phyloP scores from a whole-genome alignment of 2,797 vertebrate species.

The Liasis olivaceus region DNA sequence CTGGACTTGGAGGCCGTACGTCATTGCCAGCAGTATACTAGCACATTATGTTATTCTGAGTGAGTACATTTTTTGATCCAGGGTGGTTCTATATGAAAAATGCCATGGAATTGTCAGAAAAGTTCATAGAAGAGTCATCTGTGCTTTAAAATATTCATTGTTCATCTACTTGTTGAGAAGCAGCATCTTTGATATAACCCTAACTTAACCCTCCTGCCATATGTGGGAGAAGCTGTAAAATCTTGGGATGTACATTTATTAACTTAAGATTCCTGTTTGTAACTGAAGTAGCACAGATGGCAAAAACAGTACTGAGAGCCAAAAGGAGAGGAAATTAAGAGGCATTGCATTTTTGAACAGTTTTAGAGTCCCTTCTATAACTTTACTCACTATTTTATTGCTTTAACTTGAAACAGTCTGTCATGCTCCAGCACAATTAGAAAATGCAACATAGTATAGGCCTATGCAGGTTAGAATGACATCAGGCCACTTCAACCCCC shows the following conservation, averaged over 20 bases:
- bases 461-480: not conserved
- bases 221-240: not conserved
- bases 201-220: not conserved
- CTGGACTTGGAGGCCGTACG: not conserved
- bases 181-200: not conserved
- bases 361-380: not conserved
- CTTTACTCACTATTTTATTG: not conserved
- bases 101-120: not conserved
- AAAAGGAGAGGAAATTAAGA: not conserved
- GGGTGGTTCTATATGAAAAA: constrained; percentile 25
- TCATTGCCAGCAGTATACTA: constrained; percentile 23
- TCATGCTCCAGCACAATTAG: not conserved
- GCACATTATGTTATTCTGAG: constrained; percentile 38
- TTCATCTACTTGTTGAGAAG: constrained; percentile 15
- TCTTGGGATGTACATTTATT: constrained; percentile 24
- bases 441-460: not conserved
- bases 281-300: constrained; percentile 17
- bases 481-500: not conserved
- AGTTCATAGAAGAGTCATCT: constrained; percentile 16
- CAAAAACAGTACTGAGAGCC: constrained; percentile 3
- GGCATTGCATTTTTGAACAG: not conserved
- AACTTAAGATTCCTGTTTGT: constrained; percentile 11
- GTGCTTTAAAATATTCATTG: constrained; percentile 5
- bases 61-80: constrained; percentile 27
- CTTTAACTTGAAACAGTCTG: not conserved